Percentiles rank a stretch among this genome's conserved stretches.
These are phyloP conservation scores for Microplitis manilae DNA, from an alignment of 2,888 invertebrate genomes.

Conservation along the genomic window DNA sequence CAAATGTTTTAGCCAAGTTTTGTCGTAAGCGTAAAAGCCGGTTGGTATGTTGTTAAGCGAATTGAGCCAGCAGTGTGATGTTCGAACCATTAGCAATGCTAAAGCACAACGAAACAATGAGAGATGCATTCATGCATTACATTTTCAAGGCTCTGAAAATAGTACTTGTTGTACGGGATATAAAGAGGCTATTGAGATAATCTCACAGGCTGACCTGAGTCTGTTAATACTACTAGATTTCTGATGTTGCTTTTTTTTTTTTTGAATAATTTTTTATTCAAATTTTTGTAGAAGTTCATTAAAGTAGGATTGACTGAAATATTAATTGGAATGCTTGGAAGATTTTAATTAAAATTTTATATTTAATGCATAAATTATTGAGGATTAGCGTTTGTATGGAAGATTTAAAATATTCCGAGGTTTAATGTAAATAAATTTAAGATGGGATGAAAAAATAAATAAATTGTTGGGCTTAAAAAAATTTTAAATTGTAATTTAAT, in stretches of 20 bases:
- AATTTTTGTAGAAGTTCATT: background rate
- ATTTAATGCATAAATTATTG: background rate
- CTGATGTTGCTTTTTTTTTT: background rate
- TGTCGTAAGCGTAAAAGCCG: background rate
- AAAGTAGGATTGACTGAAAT: background rate
- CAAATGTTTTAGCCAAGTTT: background rate
- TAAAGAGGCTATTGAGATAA: background rate
- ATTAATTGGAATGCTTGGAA: background rate
- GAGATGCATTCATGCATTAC: slow-evolving; percentile 15
- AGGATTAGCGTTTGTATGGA: background rate
- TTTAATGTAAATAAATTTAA: background rate
- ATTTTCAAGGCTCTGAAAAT: background rate
- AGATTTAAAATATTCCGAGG: background rate
- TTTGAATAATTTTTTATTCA: background rate
- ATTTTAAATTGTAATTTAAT: background rate
- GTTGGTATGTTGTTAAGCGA: background rate
- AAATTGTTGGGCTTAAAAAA: background rate
- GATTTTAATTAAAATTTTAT: background rate
- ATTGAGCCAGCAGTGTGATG: background rate
- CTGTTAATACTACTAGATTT: background rate
- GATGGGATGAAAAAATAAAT: background rate
- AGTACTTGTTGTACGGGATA: background rate
- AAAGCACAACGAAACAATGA: slow-evolving; percentile 22
- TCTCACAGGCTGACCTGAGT: background rate
- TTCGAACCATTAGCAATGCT: slow-evolving; percentile 22